A percentile compares a stretch with the other conserved stretches of the same genome.
phyloP scores from a whole-genome alignment of 2,888 invertebrate species.

The Pristionchus japonicus region DNA sequence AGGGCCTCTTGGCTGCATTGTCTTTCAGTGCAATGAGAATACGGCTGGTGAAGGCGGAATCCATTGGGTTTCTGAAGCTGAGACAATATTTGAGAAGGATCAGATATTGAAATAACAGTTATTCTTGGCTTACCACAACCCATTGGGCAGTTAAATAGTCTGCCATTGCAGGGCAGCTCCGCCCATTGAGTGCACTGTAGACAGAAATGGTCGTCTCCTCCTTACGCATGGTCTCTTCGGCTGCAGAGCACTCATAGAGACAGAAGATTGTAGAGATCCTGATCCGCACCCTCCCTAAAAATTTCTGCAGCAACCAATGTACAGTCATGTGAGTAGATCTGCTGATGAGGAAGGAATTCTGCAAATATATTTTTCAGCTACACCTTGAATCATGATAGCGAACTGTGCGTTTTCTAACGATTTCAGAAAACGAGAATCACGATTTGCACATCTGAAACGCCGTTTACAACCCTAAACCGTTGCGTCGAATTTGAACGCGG shows the following conservation, averaged over 20 bases:
- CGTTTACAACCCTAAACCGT: too few species aligned
- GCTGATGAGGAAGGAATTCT: background rate
- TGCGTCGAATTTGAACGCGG: too few species aligned
- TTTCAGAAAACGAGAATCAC: too few species aligned
- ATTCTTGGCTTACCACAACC: background rate
- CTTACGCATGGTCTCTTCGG: background rate
- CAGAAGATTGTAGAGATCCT: background rate
- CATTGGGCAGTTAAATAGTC: conserved; percentile 8
- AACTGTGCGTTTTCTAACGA: too few species aligned
- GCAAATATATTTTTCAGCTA: too few species aligned
- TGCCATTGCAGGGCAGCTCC: background rate
- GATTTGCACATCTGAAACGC: too few species aligned
- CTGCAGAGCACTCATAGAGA: background rate
- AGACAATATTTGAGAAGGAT: background rate
- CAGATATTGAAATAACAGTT: background rate
- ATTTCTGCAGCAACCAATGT: background rate
- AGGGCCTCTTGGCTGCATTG: background rate
- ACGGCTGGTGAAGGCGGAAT: background rate
- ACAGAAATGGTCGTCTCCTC: background rate
- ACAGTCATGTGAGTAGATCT: background rate
- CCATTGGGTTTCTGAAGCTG: background rate
- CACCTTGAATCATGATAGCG: too few species aligned
- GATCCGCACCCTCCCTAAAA: background rate
- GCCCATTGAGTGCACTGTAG: background rate
- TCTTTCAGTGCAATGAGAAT: background rate